These are phyloP conservation scores for Parapristionchus giblindavisi DNA, from an alignment of 2,888 invertebrate genomes.

Conservation along the genomic window DNA sequence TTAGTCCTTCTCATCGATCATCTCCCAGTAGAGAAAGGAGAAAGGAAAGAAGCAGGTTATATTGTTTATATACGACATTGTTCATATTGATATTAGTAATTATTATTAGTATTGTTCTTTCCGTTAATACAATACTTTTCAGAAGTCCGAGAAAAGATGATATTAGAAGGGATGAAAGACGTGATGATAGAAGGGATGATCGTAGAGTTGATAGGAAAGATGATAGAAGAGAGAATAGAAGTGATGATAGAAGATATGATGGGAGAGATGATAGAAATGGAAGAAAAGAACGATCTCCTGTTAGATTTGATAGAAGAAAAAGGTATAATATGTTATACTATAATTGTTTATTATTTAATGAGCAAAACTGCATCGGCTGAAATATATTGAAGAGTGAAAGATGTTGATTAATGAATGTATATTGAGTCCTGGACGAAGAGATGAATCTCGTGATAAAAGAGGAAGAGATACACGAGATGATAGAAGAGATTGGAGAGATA, in stretches of 20 bases:
- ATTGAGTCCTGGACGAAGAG: background rate
- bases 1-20: background rate
- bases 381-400: background rate
- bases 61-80: slow-evolving; percentile 28
- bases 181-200: slow-evolving; percentile 22
- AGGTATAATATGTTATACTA: background rate
- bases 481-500: slow-evolving; percentile 20
- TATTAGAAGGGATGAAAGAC: slow-evolving; percentile 37
- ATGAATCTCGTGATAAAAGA: background rate
- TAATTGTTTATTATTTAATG: background rate
- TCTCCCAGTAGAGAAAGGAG: slow-evolving; percentile 28
- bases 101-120: no score
- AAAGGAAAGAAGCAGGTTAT: slow-evolving; percentile 28
- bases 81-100: background rate
- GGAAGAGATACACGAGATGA: slow-evolving; percentile 12
- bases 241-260: background rate
- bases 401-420: background rate
- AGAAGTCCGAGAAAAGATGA: background rate
- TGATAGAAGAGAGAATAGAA: slow-evolving; percentile 17
- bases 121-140: background rate
- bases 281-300: slow-evolving; percentile 32
- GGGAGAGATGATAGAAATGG: background rate
- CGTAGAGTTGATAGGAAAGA: background rate
- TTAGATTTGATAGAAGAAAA: slow-evolving; percentile 13
- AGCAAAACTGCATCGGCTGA: background rate